phyloP scores from a whole-genome alignment of 2,888 invertebrate genomes.

The Priocnemis perturbator region DNA sequence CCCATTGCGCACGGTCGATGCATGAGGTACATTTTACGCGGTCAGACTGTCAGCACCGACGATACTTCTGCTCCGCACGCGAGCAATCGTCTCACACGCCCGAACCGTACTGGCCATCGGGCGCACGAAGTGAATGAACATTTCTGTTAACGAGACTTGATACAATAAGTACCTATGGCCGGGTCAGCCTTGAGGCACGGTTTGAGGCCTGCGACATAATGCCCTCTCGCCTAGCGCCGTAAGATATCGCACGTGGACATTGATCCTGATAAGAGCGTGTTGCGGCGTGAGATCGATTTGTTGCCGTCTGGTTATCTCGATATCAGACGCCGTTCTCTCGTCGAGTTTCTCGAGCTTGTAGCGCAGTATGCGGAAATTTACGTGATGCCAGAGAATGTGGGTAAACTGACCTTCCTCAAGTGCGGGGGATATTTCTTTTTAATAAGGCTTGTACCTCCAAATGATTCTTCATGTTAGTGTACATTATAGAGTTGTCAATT shows the following conservation, averaged over 20 bases:
- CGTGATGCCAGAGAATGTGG: no score
- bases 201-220: constrained; percentile 56
- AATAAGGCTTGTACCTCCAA: no score
- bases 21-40: constrained; percentile 46
- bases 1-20: constrained; percentile 37
- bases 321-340: no score
- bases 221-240: constrained; percentile 31
- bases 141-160: constrained; percentile 74
- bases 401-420: no score
- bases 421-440: no score
- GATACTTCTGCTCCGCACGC: constrained; percentile 11
- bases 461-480: no score
- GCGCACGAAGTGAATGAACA: constrained; percentile 54
- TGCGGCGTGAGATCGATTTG: constrained; percentile 4
- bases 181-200: constrained; percentile 70
- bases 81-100: constrained; percentile 39
- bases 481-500: no score
- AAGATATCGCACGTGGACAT: constrained; percentile 32
- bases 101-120: background rate
- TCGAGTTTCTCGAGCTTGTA: no score
- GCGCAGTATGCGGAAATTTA: no score
- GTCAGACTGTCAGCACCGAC: constrained; percentile 18
- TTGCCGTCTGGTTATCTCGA: background rate
- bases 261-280: constrained; percentile 23
- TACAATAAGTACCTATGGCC: constrained; percentile 73